Base-by-base conservation (phyloP, 1,140 invertebrate genomes). In the Orius insidiosus region DNA sequence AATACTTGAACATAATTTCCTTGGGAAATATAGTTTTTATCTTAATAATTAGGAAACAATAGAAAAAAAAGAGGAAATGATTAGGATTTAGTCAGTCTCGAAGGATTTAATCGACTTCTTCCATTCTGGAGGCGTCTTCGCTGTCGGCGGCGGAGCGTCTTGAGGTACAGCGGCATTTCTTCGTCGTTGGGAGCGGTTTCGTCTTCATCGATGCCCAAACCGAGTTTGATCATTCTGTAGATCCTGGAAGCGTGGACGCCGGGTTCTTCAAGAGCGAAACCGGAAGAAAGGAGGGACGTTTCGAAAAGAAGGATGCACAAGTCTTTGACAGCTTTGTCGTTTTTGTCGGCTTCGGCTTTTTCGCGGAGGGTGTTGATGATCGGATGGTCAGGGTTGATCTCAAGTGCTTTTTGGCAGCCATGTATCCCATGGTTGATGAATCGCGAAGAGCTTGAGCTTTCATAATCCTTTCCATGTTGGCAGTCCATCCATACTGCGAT, bases 401-500 rank as follows among this genome's bases (percentile, higher is more conserved):
- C 94, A 4, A 98, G 67, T 96, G 87, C 64, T 97, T 97, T 63
- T 82, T 83, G 38, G 90, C 89, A 10, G 90, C 83, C 93, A 97
- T 97, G 69, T 98, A 98, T 39, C 89, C 88, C 89, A 97, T 94
- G 45, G 94, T 96, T 11, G 85, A 88, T 0, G 88, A 85, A 57
- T 98, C 94, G 16, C 88, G 68, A 1, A 96, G 71, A 31, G 90
- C 90, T 62, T 96, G 90, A 0, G 93, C 94, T 64, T 98, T 98
- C 93, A 98, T 98, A 65, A 98, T 98, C 47, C 94, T 76, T 62
- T 98, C 95, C 94, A 98, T 98, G 66, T 98, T 98, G 2, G 94
- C 93, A 6, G 93, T 89, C 95, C 93, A 98, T 39, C 94, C 93
- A 61, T 94, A 98, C 62, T 98, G 90, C n/a, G 86, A 89, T 9